Conservation (phyloP, 2,797 vertebrate species). For the Vireo griseus region DNA sequence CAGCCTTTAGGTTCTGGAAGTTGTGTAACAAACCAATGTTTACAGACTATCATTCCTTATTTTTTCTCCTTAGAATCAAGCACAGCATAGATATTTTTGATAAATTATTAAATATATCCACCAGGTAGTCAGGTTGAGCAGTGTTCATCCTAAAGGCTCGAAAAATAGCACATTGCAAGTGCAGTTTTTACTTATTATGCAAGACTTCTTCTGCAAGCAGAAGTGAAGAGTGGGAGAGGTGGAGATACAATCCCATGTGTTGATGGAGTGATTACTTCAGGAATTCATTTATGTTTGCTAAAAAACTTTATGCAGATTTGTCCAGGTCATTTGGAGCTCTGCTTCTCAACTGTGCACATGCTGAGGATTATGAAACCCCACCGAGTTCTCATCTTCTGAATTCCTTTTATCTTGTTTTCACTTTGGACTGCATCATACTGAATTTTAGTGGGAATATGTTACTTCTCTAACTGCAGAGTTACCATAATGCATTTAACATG, state of each 20-base stretch:
- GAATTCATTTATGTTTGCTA: slow-evolving; percentile 31
- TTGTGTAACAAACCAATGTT: background rate
- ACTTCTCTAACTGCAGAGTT: background rate
- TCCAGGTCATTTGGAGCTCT: slow-evolving; percentile 39
- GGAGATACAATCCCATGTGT: slow-evolving; percentile 52
- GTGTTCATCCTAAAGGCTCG: slow-evolving; percentile 10
- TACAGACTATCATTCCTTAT: background rate
- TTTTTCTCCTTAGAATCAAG: background rate
- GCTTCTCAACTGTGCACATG: slow-evolving; percentile 1
- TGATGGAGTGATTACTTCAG: slow-evolving; percentile 52
- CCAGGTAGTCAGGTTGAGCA: slow-evolving; percentile 37
- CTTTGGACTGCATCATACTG: background rate
- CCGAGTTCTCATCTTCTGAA: slow-evolving; percentile 1
- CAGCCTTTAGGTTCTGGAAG: background rate
- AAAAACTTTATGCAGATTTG: slow-evolving; percentile 35
- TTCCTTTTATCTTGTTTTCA: slow-evolving; percentile 41
- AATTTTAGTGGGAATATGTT: slow-evolving; percentile 21
- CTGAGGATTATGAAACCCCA: slow-evolving; percentile 28
- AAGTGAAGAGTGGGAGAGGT: slow-evolving; percentile 63
- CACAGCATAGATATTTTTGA: background rate
- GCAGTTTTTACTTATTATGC: slow-evolving; percentile 41
- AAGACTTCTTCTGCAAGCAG: slow-evolving; percentile 44
- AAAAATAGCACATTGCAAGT: slow-evolving; percentile 25
- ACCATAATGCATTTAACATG: slow-evolving; percentile 3
- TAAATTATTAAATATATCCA: slow-evolving; percentile 45